These are phyloP conservation scores for Maniola jurtina DNA, from an alignment of 1,140 invertebrate genomes.

Conservation along the genomic window DNA sequence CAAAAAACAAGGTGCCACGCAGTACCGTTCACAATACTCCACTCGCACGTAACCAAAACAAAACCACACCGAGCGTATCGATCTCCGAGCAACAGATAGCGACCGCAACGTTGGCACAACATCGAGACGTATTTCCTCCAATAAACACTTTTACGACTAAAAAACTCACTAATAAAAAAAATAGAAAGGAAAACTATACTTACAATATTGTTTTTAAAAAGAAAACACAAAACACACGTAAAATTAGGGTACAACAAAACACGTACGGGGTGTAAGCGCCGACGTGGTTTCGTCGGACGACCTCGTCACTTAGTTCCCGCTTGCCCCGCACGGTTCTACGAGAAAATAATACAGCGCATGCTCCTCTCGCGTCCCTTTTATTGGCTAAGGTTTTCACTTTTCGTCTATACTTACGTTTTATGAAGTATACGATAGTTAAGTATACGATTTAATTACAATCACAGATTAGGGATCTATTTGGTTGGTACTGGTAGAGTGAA, in stretches of 20 bases:
- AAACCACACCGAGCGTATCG: slow-evolving; percentile 57
- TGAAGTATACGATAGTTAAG: not conserved
- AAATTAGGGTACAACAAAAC: not conserved
- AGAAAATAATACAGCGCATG: slow-evolving; percentile 40
- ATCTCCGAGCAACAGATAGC: slow-evolving; percentile 58
- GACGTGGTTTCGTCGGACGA: slow-evolving; percentile 1
- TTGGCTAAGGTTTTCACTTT: slow-evolving; percentile 12
- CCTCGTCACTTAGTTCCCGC: not conserved
- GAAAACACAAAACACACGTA: not conserved
- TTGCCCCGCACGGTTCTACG: slow-evolving; percentile 16
- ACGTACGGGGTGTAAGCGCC: not conserved
- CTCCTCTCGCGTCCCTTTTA: slow-evolving; percentile 24
- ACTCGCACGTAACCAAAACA: slow-evolving; percentile 49
- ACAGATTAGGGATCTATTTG: not conserved
- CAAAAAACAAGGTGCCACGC: slow-evolving; percentile 9
- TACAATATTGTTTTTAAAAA: not conserved
- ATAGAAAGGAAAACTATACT: not conserved
- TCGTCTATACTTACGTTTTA: not conserved
- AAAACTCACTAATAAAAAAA: not conserved
- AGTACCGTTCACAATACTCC: slow-evolving; percentile 3
- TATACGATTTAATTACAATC: not conserved
- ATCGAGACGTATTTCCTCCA: no score
- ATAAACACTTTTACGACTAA: not conserved
- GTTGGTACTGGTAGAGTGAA: no score
- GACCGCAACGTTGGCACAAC: not conserved